Conservation (phyloP, 1,140 invertebrate genomes). For the Anadara kagoshimensis region DNA sequence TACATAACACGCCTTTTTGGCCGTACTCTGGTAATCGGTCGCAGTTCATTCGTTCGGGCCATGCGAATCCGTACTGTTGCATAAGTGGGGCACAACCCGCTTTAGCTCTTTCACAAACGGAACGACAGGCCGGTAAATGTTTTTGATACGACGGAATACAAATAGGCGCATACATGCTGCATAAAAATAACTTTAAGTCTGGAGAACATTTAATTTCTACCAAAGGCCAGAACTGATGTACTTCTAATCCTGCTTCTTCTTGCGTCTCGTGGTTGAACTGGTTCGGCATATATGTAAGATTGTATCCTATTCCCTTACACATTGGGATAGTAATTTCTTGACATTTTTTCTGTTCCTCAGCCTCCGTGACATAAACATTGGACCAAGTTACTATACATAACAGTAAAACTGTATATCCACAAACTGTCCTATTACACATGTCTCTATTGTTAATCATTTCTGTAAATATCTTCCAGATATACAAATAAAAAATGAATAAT, state of each 20-base stretch:
- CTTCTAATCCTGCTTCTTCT: slow-evolving; percentile 72
- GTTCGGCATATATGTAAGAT: slow-evolving; percentile 74
- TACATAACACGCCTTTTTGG: slow-evolving; percentile 84
- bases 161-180: slow-evolving; percentile 73
- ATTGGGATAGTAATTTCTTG: slow-evolving; percentile 73
- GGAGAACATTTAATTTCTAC: slow-evolving; percentile 73
- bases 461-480: too few relatives aligned
- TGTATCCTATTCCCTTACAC: slow-evolving; percentile 74
- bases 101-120: slow-evolving; percentile 93
- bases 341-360: slow-evolving; percentile 59
- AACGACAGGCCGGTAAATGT: slow-evolving; percentile 93
- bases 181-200: slow-evolving; percentile 73
- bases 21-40: slow-evolving; percentile 90
- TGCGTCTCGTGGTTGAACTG: slow-evolving; percentile 74
- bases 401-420: too few relatives aligned
- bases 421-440: too few relatives aligned
- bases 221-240: slow-evolving; percentile 73
- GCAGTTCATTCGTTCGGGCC: slow-evolving; percentile 97
- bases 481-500: too few relatives aligned
- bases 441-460: too few relatives aligned
- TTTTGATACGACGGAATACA: slow-evolving; percentile 89
- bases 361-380: too few relatives aligned
- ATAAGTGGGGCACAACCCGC: slow-evolving; percentile 96
- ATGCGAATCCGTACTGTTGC: slow-evolving; percentile 96
- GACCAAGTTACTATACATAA: too few relatives aligned